Percentiles rank a stretch among this genome's conserved stretches.
phyloP scores from a whole-genome alignment of 2,113 vertebrate species.

The Tetraodon nigroviridis region DNA sequence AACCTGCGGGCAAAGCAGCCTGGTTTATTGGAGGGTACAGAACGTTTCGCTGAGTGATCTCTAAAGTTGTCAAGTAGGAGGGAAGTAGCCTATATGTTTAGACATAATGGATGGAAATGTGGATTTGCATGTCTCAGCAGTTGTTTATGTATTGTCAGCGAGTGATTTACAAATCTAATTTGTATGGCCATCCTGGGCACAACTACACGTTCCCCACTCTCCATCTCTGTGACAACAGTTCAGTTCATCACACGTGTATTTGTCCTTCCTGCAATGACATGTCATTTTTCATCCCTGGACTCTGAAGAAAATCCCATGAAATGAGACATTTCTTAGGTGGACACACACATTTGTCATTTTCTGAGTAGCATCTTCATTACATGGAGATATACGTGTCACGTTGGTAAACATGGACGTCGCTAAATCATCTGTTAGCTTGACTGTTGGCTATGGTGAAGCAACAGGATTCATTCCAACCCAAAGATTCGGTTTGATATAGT shows the following conservation, averaged over 20 bases:
- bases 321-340: background rate
- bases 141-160: background rate
- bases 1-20: slow-evolving; percentile 36
- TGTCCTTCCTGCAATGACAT: slow-evolving; percentile 13
- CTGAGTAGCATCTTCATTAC: background rate
- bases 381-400: background rate
- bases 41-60: slow-evolving; percentile 12
- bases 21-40: slow-evolving; percentile 6
- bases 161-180: slow-evolving; percentile 3
- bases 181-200: background rate
- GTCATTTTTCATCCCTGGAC: slow-evolving; percentile 21
- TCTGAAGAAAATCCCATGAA: slow-evolving; percentile 5
- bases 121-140: background rate
- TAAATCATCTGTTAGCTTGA: too few relatives aligned
- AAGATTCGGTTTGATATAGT: too few relatives aligned
- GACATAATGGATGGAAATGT: too few relatives aligned
- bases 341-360: slow-evolving; percentile 3
- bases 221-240: background rate
- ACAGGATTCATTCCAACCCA: too few relatives aligned
- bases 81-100: too few relatives aligned
- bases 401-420: too few relatives aligned
- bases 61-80: background rate
- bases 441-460: too few relatives aligned
- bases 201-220: background rate
- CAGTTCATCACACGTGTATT: slow-evolving; percentile 1